Conservation (phyloP, 2,797 vertebrate genomes). For the Luscinia luscinia region DNA sequence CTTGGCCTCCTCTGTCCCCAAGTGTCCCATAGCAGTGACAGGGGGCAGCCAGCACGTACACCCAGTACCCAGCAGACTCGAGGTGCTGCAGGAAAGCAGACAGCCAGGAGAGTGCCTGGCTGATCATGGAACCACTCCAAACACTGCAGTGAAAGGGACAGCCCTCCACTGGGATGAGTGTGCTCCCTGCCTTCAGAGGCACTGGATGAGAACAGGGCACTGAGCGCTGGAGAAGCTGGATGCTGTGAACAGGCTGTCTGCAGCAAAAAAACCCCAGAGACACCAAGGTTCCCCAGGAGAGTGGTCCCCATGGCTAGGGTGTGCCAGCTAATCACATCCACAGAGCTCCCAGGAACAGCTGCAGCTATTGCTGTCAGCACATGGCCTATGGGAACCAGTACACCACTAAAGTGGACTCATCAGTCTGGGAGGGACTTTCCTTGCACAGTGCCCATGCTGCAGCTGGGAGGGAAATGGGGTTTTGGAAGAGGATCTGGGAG, state of each 20-base stretch:
- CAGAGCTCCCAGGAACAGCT: not conserved
- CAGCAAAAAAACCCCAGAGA: not conserved
- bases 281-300: not conserved
- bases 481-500: not conserved
- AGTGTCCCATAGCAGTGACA: not conserved
- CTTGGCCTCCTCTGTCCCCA: not conserved
- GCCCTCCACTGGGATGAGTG: not conserved
- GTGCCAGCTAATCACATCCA: not conserved
- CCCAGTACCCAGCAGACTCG: rapidly evolving
- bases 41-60: not conserved
- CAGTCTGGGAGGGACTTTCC: not conserved
- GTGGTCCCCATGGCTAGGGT: not conserved
- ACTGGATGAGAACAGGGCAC: not conserved
- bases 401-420: not conserved
- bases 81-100: not conserved
- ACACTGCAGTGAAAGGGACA: not conserved
- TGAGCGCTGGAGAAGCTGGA: not conserved
- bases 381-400: not conserved
- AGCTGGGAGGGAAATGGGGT: not conserved
- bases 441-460: not conserved
- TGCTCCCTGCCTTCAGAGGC: not conserved
- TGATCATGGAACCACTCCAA: rapidly evolving
- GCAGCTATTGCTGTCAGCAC: not conserved
- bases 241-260: not conserved
- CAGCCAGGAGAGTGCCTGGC: too few species aligned